Conservation (phyloP, 2,113 vertebrate genomes). For the Scomber colias region DNA sequence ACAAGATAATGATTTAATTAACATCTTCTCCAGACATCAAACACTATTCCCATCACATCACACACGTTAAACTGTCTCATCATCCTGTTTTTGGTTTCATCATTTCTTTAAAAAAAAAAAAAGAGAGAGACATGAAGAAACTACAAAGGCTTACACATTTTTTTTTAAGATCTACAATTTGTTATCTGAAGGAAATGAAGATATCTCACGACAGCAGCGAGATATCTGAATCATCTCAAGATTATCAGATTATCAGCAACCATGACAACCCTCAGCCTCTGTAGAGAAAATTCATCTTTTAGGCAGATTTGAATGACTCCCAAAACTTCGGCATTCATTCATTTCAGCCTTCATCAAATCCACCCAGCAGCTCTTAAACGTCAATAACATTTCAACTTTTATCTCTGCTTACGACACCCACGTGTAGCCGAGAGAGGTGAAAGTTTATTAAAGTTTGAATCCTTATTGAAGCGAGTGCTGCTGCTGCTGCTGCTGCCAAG, state of each 20-base stretch:
- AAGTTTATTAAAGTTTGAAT: constrained; percentile 31
- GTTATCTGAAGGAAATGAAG: too few species aligned
- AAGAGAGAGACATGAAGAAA: too few species aligned
- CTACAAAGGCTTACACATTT: too few species aligned
- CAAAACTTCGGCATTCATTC: background rate
- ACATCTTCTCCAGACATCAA: background rate
- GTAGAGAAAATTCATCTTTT: too few species aligned
- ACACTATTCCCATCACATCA: background rate
- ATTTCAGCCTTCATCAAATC: background rate
- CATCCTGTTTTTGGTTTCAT: too few species aligned
- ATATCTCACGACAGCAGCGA: background rate
- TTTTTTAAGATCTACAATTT: too few species aligned
- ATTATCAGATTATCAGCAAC: too few species aligned
- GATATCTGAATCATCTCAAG: background rate
- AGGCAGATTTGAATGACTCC: too few species aligned
- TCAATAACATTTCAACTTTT: constrained; percentile 4
- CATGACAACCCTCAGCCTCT: too few species aligned
- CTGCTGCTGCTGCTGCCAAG: constrained; percentile 27
- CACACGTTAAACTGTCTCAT: background rate
- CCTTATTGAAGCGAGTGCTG: constrained; percentile 13
- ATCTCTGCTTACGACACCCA: background rate
- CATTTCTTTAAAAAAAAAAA: too few species aligned
- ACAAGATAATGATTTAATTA: background rate
- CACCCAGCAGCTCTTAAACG: background rate
- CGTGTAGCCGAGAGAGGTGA: background rate